These are phyloP conservation scores for Troilus luridus DNA, from an alignment of 2,888 invertebrate genomes.

Conservation along the genomic window DNA sequence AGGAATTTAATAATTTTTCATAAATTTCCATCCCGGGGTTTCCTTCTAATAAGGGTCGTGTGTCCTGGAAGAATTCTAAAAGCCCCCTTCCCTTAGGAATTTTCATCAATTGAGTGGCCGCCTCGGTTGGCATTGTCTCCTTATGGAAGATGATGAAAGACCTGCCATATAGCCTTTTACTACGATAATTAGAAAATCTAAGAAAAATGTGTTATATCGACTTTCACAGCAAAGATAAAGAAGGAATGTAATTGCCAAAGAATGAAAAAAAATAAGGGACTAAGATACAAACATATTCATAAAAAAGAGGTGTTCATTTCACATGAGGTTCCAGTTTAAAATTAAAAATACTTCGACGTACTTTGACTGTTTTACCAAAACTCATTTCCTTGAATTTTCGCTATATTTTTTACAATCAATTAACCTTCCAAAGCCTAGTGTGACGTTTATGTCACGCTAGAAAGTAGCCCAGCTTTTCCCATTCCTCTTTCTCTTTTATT, in stretches of 20 bases:
- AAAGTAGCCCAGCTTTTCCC: no score
- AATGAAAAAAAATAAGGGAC: neutral
- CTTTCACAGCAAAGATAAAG: neutral
- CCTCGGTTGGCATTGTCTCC: conserved; percentile 5
- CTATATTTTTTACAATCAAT: no score
- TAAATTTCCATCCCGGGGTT: conserved; percentile 21
- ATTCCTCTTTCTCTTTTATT: no score
- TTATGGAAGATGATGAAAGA: neutral
- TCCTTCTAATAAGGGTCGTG: conserved; percentile 31
- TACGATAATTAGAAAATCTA: neutral
- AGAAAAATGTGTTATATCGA: neutral
- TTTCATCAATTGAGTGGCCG: conserved; percentile 29
- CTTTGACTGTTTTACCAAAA: no score
- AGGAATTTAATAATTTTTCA: conserved; percentile 33
- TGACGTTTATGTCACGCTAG: no score
- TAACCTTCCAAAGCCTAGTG: no score
- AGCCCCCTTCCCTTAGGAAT: neutral
- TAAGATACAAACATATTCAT: neutral
- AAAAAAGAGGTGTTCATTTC: neutral
- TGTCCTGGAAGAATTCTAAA: conserved; percentile 34
- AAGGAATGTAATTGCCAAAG: neutral
- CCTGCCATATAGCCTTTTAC: neutral
- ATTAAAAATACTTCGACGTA: no score
- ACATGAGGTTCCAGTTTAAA: no score
- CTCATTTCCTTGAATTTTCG: no score